Percentiles rank a stretch among this genome's conserved stretches.
These are phyloP conservation scores for Chromis chromis DNA, from an alignment of 2,797 vertebrate genomes.

Conservation along the genomic window DNA sequence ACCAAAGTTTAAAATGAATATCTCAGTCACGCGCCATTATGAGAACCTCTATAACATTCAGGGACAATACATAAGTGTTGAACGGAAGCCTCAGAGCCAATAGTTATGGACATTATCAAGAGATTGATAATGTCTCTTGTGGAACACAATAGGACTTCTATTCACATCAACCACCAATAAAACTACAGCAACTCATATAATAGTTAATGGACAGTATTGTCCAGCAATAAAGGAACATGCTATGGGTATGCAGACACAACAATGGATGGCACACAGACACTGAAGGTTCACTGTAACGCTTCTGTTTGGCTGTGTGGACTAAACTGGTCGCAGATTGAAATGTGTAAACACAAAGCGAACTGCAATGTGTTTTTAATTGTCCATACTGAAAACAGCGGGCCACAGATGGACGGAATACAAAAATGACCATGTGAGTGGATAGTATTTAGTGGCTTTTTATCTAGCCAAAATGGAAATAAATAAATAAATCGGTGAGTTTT, in stretches of 20 bases:
- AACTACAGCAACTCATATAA: constrained; percentile 63
- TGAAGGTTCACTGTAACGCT: constrained; percentile 52
- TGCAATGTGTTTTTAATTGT: constrained; percentile 9
- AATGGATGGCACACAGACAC: constrained; percentile 56
- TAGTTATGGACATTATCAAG: constrained; percentile 41
- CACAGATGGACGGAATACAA: constrained; percentile 12
- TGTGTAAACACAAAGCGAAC: constrained; percentile 10
- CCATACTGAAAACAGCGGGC: neutral
- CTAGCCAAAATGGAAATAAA: neutral
- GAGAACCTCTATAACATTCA: constrained; percentile 32
- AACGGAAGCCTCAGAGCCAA: constrained; percentile 40
- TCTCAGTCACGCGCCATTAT: constrained; percentile 56
- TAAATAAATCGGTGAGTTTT: neutral
- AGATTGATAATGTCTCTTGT: constrained; percentile 56
- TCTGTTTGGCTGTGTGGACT: constrained; percentile 32
- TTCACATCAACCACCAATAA: constrained; percentile 68
- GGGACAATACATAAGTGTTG: constrained; percentile 43
- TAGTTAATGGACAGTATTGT: constrained; percentile 71
- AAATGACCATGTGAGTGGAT: neutral
- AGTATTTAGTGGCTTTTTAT: neutral
- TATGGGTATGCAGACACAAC: constrained; percentile 64
- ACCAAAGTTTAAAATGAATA: constrained; percentile 56
- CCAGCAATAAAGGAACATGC: constrained; percentile 63
- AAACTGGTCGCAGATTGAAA: constrained; percentile 24
- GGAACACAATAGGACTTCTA: constrained; percentile 59